Conservation (phyloP, 2,797 vertebrate genomes). For the Muraenolepis orangiensis region DNA sequence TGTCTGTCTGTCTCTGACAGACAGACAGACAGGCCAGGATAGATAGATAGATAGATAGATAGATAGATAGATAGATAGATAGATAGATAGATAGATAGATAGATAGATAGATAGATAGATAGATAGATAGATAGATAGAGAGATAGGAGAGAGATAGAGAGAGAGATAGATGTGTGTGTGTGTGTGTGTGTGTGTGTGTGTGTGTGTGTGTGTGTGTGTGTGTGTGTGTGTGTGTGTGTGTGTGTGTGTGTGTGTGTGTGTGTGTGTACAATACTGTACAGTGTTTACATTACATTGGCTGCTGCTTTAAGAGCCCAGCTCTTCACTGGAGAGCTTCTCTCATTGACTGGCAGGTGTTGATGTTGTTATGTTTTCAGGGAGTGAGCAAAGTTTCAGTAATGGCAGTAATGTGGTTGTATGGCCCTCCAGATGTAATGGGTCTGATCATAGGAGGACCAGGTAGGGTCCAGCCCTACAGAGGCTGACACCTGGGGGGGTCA, state of each 20-base stretch:
- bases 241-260: constrained; percentile 13
- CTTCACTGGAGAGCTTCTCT: constrained; percentile 54
- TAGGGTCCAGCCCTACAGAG: constrained; percentile 9
- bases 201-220: constrained; percentile 23
- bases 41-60: too few species aligned
- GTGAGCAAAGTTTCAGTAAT: constrained; percentile 61
- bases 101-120: too few species aligned
- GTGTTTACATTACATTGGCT: too few species aligned
- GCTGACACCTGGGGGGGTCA: neutral
- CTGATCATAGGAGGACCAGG: constrained; percentile 41
- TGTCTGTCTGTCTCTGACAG: neutral
- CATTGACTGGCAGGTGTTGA: constrained; percentile 51
- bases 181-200: constrained; percentile 9
- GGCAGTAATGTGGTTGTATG: constrained; percentile 59
- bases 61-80: too few species aligned
- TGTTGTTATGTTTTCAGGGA: constrained; percentile 44
- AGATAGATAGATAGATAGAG: too few species aligned
- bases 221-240: too few species aligned
- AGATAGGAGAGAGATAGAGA: too few species aligned
- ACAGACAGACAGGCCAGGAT: too few species aligned
- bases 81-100: too few species aligned
- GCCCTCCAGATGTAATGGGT: constrained; percentile 56
- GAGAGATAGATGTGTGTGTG: constrained; percentile 9
- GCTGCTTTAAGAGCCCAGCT: constrained; percentile 21
- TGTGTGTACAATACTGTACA: neutral